Conservation (phyloP, 2,113 vertebrate genomes). For the Siphamia tubifer region DNA sequence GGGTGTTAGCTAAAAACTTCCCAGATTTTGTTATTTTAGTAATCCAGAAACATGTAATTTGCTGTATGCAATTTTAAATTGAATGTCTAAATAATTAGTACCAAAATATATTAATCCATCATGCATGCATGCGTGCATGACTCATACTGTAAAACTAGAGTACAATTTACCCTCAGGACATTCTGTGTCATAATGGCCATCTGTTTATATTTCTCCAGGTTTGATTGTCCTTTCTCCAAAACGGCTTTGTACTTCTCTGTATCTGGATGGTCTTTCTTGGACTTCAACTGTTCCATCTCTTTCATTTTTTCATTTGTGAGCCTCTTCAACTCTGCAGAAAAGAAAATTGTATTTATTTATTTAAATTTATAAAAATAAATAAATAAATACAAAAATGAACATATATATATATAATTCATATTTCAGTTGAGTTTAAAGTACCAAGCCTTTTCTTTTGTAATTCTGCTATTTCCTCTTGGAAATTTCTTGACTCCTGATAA, state of each 20-base stretch:
- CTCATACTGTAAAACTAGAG: too few relatives aligned
- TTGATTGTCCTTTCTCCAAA: slow-evolving; percentile 66
- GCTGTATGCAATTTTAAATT: background rate
- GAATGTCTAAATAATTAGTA: background rate
- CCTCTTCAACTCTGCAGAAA: slow-evolving; percentile 65
- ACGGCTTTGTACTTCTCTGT: slow-evolving; percentile 64
- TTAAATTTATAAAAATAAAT: background rate
- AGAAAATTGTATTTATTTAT: too few relatives aligned
- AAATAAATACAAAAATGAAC: too few relatives aligned
- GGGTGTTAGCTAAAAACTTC: too few relatives aligned
- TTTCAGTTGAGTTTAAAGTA: slow-evolving; percentile 25
- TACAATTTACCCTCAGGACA: slow-evolving; percentile 74
- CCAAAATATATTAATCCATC: too few relatives aligned
- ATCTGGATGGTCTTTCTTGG: slow-evolving; percentile 65
- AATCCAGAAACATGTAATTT: too few relatives aligned
- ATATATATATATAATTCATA: too few relatives aligned
- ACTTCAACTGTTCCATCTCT: slow-evolving; percentile 68
- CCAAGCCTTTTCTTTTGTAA: slow-evolving; percentile 77
- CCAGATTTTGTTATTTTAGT: too few relatives aligned
- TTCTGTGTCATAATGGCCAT: slow-evolving; percentile 76
- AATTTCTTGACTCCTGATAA: slow-evolving; percentile 68
- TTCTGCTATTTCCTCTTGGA: slow-evolving; percentile 76
- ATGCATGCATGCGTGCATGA: too few relatives aligned
- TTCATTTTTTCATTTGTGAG: slow-evolving; percentile 73
- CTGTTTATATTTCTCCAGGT: slow-evolving; percentile 76